A percentile compares a stretch with the other conserved stretches of the same genome.
Conservation (phyloP, 2,888 invertebrate genomes). For the Dynastes grantii region DNA sequence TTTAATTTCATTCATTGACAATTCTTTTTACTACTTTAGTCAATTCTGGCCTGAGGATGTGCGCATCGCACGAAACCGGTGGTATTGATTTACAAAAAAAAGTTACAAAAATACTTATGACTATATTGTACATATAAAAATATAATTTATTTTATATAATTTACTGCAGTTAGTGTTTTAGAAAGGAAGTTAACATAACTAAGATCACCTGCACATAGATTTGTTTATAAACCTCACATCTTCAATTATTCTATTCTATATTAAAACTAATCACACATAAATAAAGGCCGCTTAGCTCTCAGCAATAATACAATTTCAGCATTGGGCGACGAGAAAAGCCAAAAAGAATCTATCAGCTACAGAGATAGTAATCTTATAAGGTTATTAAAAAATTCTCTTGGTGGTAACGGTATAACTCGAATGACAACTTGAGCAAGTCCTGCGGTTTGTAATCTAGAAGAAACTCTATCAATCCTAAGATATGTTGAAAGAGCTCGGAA, state of each 20-base stretch:
- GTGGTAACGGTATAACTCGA: conserved; percentile 93
- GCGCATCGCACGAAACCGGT: too few species aligned
- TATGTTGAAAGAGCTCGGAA: conserved; percentile 91
- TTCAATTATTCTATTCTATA: too few species aligned
- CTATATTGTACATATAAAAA: neutral
- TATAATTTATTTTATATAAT: neutral
- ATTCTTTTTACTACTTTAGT: too few species aligned
- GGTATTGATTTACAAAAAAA: too few species aligned
- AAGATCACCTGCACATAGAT: too few species aligned
- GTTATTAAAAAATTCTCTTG: conserved; percentile 93
- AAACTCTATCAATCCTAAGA: conserved; percentile 89
- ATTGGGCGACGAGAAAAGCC: conserved; percentile 79
- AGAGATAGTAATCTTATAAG: conserved; percentile 94
- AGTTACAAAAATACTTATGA: neutral
- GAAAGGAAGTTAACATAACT: too few species aligned
- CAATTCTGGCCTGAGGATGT: too few species aligned
- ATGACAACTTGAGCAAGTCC: conserved; percentile 98
- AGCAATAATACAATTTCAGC: conserved; percentile 94
- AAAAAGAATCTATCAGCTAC: conserved; percentile 85
- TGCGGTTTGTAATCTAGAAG: conserved; percentile 89
- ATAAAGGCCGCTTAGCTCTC: conserved; percentile 90
- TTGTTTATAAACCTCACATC: too few species aligned
- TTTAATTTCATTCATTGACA: too few species aligned
- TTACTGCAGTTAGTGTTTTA: too few species aligned
- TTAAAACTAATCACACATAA: conserved; percentile 76